Percentiles rank a stretch among this genome's conserved stretches.
phyloP scores from a whole-genome alignment of 1,140 invertebrate species.

The Charaxes varanes region DNA sequence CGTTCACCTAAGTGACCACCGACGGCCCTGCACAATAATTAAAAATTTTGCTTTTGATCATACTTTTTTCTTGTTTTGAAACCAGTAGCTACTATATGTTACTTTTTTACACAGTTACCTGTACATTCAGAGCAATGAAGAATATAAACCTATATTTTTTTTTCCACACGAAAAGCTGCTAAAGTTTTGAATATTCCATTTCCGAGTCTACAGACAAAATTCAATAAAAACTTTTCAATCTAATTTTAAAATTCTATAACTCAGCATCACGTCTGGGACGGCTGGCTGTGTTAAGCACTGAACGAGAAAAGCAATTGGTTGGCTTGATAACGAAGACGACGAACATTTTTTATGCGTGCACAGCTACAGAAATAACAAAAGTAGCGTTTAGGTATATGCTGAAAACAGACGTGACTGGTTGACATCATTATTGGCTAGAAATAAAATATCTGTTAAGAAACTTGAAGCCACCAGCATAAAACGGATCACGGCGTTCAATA shows the following conservation, averaged over 20 bases:
- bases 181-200: slow-evolving; percentile 34
- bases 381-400: slow-evolving; percentile 31
- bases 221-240: slow-evolving; percentile 26
- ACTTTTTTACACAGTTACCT: too few species aligned
- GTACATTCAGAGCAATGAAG: too few species aligned
- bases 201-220: slow-evolving; percentile 35
- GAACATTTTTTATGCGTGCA: slow-evolving; percentile 36
- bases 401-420: slow-evolving; percentile 31
- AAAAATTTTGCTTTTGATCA: too few species aligned
- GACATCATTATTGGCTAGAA: slow-evolving; percentile 25
- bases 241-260: too few species aligned
- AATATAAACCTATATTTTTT: too few species aligned
- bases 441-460: slow-evolving; percentile 34
- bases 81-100: too few species aligned
- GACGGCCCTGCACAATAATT: too few species aligned
- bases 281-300: slow-evolving; percentile 25
- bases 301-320: slow-evolving; percentile 26
- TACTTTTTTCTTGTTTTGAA: too few species aligned
- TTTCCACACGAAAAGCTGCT: slow-evolving; percentile 41
- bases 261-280: slow-evolving; percentile 29
- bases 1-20: too few species aligned
- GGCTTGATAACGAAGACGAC: slow-evolving; percentile 33
- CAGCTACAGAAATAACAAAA: slow-evolving; percentile 28
- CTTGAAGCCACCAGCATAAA: slow-evolving; percentile 33
- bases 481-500: slow-evolving; percentile 38